Base-by-base conservation (phyloP, 2,888 invertebrate species). In the Drosophila anomalata region DNA sequence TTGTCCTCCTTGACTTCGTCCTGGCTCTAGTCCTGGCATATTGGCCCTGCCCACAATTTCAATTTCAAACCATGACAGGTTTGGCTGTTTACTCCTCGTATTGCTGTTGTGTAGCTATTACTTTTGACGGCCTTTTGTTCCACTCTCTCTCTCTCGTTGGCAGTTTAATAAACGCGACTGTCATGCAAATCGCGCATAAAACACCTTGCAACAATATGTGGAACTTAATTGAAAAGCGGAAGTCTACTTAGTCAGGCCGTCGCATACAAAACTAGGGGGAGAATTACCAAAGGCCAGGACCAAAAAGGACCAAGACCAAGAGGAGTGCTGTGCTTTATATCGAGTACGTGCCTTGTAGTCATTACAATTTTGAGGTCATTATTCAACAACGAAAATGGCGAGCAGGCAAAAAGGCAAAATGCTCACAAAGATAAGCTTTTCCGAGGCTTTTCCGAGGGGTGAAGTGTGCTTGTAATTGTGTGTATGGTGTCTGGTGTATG, bases 161-260 rank as follows among this genome's bases (percentile, higher is more conserved):
- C 73, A 82, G 71, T 80, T 88, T 75, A 86, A 82, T 86, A 77
- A 75, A 75, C 63, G 65, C 69, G 79, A 71, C 69, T 79, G 77
- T 79, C 87, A 83, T 88, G 88, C 84, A 86, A 86, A 88, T 79
- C 80, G 80, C 77, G 78, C 84, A 88, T 88, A 76, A 88, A 86
- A 87, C 80, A 88, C 87, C 80, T 87, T 73, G 70, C 75, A 83
- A 79, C 87, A 86, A 79, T 75, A 75, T 79, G 88, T 79, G 78
- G 54, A 50, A 71, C 79, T 87, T 87, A 87, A 81, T 87, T 87
- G 88, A 87, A 83, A 88, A 88, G 77, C 88, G 87, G 87, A 88
- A 83, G 87, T 75, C 80, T 79, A 79, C 87, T 83, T 86, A 86
- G 87, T 70, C 79, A 70, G 73, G 65, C 76, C 68, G 74, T 72